Evolutionary conservation across 1,140 invertebrate species (phyloP), one percentile per base, ranked within the genome.

Genomic region (Choristoneura fumiferana): DNA sequence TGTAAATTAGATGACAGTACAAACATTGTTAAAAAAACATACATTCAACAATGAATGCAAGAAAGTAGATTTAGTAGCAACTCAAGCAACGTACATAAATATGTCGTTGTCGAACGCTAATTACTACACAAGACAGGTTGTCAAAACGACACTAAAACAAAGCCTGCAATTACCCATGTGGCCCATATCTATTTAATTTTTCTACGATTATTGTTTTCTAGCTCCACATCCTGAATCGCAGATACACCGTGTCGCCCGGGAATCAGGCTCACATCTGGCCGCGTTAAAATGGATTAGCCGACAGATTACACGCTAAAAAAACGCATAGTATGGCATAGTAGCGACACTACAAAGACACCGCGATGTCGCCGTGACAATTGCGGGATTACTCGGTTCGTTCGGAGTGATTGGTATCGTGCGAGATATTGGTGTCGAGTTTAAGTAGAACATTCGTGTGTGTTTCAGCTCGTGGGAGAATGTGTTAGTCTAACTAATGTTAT

Each of bases 201-300:
- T n/a, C n/a, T n/a, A n/a, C 6, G 6, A 49, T 10, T 2, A 1
- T 22, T 17, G 12, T 49, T 49, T 33, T 49, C 18, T 57, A 62
- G 59, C 54, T 58, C 55, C 14, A 39, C 36, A 33, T 17, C 35
- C 36, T 39, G 59, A 67, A 69, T 67, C 71, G 56, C 35, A 37
- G 14, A 4, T 3, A 37, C 64, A 69, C 58, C 56, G 71, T 70
- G 58, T 49, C 22, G 22, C n/a, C 38, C 22, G 22, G 22, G 40
- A 14, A 43, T 43, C 59, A 29, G 22, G 59, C 63, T 70, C 84
- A 77, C 85, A 88, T 88, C 81, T 88, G 85, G 75, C 73, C 73
- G 82, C 71, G 78, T 81, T 88, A 85, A 84, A 88, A 86, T 79
- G 78, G 85, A 88, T 88, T 88, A 88, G 71, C 71, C 61, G 58